Base-by-base conservation (phyloP, 2,113 vertebrate species). In the Poecile atricapillus region DNA sequence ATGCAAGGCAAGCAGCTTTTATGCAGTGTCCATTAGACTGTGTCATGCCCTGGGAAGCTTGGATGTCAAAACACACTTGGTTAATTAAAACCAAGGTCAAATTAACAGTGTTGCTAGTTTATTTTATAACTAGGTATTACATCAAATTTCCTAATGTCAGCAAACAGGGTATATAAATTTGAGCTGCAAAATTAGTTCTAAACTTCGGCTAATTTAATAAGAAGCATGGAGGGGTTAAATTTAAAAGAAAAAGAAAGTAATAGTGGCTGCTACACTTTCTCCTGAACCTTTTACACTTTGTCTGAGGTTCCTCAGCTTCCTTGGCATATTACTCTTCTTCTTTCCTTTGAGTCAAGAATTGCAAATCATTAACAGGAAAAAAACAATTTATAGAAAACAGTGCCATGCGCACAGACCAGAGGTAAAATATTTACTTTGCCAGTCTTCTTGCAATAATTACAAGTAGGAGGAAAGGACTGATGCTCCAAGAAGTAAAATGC, bases 11-110 rank as follows among this genome's bases (percentile, higher is more conserved):
- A 95, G 79, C 90, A 91, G 44, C 58, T 93, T 91, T 89, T 65
- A 30, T n/a, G 23, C 41, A 47, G 13, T 7, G 14, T 89, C 60
- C 86, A 87, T 89, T 63, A 53, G 12, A 69, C 14, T 16, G 37
- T 43, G 60, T 19, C 62, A 69, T 77, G 76, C 27, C 79, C 80
- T 53, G n/a, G 8, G 62, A 94, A 65, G 39, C 14, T 24, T 35
- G 11, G 25, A 31, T 49, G 56, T 83, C 86, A 93, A 86, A 93
- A 60, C 7, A 44, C 30, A 30, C 75, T 83, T 35, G 30, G 33
- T 77, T 95, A 96, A 95, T 88, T 94, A 94, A 44, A 87, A 50
- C 10, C 63, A 82, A 92, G 50, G 93, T 75, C 77, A 93, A 85
- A 77, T 19, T 9, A 79, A 68, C 11, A 58, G 28, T 8, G 7